These are phyloP conservation scores for Fragum whitleyi DNA, from an alignment of 2,888 invertebrate genomes.

Conservation along the genomic window DNA sequence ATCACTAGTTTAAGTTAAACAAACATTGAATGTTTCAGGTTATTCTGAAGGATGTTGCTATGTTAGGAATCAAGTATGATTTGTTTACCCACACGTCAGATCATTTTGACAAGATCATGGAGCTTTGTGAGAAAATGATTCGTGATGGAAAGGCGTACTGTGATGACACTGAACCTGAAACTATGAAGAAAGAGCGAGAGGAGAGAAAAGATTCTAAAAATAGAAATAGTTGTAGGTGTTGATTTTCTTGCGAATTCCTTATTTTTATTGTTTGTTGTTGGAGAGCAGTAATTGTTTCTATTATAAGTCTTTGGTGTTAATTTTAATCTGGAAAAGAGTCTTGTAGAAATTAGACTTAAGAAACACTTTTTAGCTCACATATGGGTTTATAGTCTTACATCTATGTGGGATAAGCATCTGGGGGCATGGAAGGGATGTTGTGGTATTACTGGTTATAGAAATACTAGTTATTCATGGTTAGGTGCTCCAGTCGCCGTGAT, in stretches of 20 bases:
- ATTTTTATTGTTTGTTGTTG: background rate
- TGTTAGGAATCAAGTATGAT: constrained; percentile 97
- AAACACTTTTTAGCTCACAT: too few relatives aligned
- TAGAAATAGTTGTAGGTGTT: constrained; percentile 91
- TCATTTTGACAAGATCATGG: constrained; percentile 96
- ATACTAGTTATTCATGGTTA: too few relatives aligned
- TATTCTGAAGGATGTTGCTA: constrained; percentile 95
- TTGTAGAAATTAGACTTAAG: too few relatives aligned
- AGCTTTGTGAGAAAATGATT: constrained; percentile 94
- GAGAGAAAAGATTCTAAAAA: constrained; percentile 94
- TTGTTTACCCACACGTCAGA: constrained; percentile 97
- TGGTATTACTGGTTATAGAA: too few relatives aligned
- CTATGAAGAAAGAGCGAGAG: constrained; percentile 98
- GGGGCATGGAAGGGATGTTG: too few relatives aligned
- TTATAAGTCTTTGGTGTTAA: too few relatives aligned
- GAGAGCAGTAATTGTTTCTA: too few relatives aligned
- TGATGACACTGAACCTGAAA: constrained; percentile 97
- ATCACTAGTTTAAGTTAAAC: too few relatives aligned
- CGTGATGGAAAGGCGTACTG: constrained; percentile 96
- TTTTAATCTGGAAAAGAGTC: too few relatives aligned
- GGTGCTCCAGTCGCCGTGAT: too few relatives aligned
- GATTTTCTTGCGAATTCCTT: background rate
- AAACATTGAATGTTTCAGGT: constrained; percentile 85
- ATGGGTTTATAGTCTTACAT: too few relatives aligned
- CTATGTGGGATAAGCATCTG: too few relatives aligned